Conservation (phyloP, 2,797 vertebrate species). For the Peromyscus nudipes region DNA sequence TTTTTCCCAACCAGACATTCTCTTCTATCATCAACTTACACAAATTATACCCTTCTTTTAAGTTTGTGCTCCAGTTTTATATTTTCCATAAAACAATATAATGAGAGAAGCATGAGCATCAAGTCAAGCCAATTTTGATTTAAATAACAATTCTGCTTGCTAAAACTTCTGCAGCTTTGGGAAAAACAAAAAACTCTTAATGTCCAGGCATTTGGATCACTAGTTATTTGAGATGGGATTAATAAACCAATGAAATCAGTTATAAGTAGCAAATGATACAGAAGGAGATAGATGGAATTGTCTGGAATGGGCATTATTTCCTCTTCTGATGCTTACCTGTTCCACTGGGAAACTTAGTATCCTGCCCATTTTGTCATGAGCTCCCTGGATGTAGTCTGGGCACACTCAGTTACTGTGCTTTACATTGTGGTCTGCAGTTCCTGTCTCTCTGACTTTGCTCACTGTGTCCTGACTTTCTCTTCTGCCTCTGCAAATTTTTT, state of each 20-base stretch:
- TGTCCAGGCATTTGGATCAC: not conserved
- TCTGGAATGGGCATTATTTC: not conserved
- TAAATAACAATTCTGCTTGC: conserved; percentile 39
- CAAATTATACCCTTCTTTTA: not conserved
- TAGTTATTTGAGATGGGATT: not conserved
- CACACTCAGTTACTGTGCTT: not conserved
- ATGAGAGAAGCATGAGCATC: conserved; percentile 11
- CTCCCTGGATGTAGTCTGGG: not conserved
- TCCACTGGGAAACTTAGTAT: not conserved
- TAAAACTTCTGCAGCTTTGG: not conserved
- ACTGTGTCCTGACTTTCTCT: not conserved
- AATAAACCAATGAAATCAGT: not conserved
- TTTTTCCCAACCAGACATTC: conserved; percentile 47
- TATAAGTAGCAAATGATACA: not conserved
- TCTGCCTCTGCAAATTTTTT: not conserved
- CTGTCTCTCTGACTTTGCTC: not conserved
- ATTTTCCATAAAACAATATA: conserved; percentile 49
- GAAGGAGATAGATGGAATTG: not conserved
- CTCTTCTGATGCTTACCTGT: not conserved
- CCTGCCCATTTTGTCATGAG: not conserved
- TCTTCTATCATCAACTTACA: not conserved
- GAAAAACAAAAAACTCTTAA: not conserved
- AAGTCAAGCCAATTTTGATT: conserved; percentile 40
- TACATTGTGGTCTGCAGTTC: not conserved
- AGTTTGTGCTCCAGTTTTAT: not conserved